phyloP scores from a whole-genome alignment of 2,797 vertebrate species.

The Muscicapa striata region DNA sequence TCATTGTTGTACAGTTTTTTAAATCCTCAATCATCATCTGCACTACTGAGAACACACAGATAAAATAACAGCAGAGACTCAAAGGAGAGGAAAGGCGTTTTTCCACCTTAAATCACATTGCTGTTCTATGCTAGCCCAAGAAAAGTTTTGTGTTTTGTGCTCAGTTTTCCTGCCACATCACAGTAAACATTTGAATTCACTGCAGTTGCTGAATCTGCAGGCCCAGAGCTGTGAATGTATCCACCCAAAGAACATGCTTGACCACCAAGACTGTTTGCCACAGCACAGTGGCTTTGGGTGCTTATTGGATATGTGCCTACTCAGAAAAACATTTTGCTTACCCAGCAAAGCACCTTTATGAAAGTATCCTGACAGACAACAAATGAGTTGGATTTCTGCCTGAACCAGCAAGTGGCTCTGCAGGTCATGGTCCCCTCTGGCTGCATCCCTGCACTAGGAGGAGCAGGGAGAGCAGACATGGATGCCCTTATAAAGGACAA shows the following conservation, averaged over 20 bases:
- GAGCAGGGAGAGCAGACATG: neutral
- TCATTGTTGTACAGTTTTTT: neutral
- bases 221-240: neutral
- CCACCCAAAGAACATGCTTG: neutral
- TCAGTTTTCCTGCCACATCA: neutral
- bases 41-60: neutral
- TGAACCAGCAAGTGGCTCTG: neutral
- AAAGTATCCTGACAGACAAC: neutral
- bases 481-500: neutral
- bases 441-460: neutral
- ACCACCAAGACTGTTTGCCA: neutral
- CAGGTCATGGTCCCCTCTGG: neutral
- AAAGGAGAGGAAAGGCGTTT: neutral
- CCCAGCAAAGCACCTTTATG: neutral
- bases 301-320: neutral
- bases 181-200: neutral
- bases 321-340: neutral
- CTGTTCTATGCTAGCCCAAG: neutral
- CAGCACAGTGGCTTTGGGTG: neutral
- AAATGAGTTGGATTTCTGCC: neutral
- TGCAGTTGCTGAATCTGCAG: neutral
- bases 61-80: neutral
- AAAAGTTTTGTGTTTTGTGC: neutral
- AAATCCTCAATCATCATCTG: neutral
- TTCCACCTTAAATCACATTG: neutral